Evolutionary conservation across 2,113 vertebrate genomes (phyloP).

Genomic region (Lophochroa leadbeateri): DNA sequence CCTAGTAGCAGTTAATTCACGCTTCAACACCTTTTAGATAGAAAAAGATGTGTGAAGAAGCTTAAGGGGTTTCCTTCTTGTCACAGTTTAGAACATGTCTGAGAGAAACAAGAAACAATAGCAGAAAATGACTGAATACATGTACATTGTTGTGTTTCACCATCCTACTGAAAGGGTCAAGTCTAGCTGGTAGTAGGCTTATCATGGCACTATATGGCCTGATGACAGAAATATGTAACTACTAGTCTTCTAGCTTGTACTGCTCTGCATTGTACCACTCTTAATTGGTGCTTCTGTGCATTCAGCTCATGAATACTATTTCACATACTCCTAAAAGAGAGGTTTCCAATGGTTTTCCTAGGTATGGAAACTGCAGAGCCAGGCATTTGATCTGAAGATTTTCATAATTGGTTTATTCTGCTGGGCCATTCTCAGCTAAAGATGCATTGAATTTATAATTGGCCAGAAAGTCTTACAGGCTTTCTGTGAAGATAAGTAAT

Average conservation of each 20-base stretch:
- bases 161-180: conserved; percentile 14
- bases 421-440: neutral
- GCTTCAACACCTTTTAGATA: neutral
- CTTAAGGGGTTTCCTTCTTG: neutral
- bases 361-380: neutral
- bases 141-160: conserved; percentile 21
- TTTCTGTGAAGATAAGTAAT: neutral
- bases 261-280: neutral
- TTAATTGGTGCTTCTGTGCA: neutral
- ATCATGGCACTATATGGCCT: neutral
- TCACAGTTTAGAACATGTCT: neutral
- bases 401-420: neutral
- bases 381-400: neutral
- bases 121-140: conserved; percentile 44
- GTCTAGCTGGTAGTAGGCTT: neutral
- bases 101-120: conserved; percentile 43
- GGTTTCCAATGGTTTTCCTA: neutral
- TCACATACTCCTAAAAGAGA: neutral
- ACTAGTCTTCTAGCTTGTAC: neutral
- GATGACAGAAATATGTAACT: neutral
- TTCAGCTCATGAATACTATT: neutral
- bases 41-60: neutral
- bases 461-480: neutral
- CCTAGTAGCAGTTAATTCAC: neutral
- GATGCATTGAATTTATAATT: neutral